A percentile compares a stretch with the other conserved stretches of the same genome.
These are phyloP conservation scores for Procambarus virginalis DNA, from an alignment of 1,140 invertebrate species.

Conservation along the genomic window DNA sequence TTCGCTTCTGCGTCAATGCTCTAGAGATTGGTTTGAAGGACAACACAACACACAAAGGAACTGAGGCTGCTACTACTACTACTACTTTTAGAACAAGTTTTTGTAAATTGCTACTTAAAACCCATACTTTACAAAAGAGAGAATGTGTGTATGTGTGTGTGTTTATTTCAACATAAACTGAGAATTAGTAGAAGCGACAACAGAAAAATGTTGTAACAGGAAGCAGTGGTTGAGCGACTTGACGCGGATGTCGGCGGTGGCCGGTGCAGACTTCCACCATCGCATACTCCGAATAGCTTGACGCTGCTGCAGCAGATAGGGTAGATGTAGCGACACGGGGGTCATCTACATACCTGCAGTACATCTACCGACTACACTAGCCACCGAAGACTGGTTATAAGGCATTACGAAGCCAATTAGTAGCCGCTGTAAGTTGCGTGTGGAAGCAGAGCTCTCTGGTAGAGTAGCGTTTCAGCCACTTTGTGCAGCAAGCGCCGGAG, in stretches of 20 bases:
- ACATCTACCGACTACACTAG: not conserved
- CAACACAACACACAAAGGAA: not conserved
- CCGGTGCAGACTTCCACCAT: not conserved
- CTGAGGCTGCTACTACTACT: not conserved
- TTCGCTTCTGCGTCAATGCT: not conserved
- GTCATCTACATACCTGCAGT: slow-evolving; percentile 13
- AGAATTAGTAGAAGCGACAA: slow-evolving; percentile 3
- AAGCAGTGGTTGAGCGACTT: not conserved
- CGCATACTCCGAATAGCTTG: not conserved
- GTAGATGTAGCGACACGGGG: not conserved
- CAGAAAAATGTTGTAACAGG: not conserved
- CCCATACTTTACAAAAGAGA: not conserved
- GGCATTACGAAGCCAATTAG: slow-evolving; percentile 19
- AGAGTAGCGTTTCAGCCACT: not conserved
- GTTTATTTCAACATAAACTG: not conserved
- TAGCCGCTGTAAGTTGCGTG: slow-evolving; percentile 4
- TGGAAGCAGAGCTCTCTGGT: not conserved
- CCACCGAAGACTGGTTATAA: slow-evolving; percentile 41
- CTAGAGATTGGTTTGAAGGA: not conserved
- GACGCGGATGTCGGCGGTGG: not conserved
- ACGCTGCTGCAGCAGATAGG: not conserved
- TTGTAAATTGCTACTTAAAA: not conserved
- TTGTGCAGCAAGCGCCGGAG: not conserved
- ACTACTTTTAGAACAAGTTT: not conserved
- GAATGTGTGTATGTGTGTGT: not conserved